Percentiles rank a stretch among this genome's conserved stretches.
Evolutionary conservation across 2,113 vertebrate species (phyloP).

Genomic region (Phaethon lepturus): DNA sequence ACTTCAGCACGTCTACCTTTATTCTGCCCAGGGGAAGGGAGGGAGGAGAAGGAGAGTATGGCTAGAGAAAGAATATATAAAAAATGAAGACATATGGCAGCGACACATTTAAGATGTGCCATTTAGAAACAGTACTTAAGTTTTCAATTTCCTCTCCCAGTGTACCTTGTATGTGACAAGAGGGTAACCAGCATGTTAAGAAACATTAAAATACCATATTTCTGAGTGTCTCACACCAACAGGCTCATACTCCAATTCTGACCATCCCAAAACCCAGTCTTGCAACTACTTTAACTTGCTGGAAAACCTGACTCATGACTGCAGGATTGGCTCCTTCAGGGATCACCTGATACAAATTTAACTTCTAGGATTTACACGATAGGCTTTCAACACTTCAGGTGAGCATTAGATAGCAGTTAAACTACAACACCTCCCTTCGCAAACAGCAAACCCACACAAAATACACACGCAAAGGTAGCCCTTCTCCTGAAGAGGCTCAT

Average conservation of each 20-base stretch:
- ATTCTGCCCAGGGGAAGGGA: accelerated
- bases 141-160: neutral
- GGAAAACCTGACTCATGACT: neutral
- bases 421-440: neutral
- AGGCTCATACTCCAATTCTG: neutral
- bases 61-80: neutral
- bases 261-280: neutral
- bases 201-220: neutral
- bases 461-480: accelerated
- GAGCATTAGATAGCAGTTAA: neutral
- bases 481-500: neutral
- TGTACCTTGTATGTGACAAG: neutral
- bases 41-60: accelerated
- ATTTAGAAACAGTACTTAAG: neutral
- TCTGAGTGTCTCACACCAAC: neutral
- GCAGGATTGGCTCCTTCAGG: neutral
- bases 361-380: neutral
- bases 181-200: neutral
- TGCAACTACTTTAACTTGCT: neutral
- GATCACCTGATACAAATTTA: neutral
- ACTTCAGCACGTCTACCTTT: neutral
- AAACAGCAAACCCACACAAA: neutral
- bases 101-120: neutral
- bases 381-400: neutral
- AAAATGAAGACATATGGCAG: neutral